Evolutionary conservation across 2,113 vertebrate species (phyloP), one percentile per base, ranked within the genome.

Genomic region (Larimichthys crocea): DNA sequence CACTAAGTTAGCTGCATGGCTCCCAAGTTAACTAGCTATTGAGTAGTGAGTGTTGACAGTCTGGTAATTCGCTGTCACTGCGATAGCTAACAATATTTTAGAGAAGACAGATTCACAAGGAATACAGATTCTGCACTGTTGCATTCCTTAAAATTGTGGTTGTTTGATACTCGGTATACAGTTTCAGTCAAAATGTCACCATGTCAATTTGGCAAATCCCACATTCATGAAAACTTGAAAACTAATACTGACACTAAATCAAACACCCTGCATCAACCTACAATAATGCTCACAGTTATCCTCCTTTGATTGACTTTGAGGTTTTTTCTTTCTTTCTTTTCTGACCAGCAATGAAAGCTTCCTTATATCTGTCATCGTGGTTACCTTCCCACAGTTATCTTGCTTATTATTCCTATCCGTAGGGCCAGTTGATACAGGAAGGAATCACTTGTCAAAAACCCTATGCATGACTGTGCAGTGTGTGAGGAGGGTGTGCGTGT

Each of bases 391-490:
- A 85, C 83, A 83, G 67, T 74, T 79, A 75, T 84, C 73, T 69
- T 12, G 12, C 56, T 85, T 67, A 83, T 81, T 83, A 80, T 60
- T 81, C 55, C 62, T 84, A 70, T 83, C 83, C 35, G 64, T 57
- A 69, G 80, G 35, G 83, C 81, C 78, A 84, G 53, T 73, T 68
- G 79, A 84, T 87, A 84, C 88, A 82, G 76, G 87, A 82, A 91
- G 75, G 35, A 89, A 88, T 88, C 82, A 69, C 73, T 86, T 84
- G 68, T 80, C 74, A 87, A 75, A 76, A 90, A 49, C 3, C 31
- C 42, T 49, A 40, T 22, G n/a, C 82, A 78, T 79, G 52, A 82
- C 40, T 42, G 24, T 31, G 12, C 6, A 64, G 17, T 60, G 79
- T 90, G 87, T 89, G 75, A 85, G 75, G 84, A 83, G 46, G 59